Evolutionary conservation across 2,113 vertebrate genomes (phyloP), one percentile per base, ranked within the genome.

Genomic region (Gambusia holbrooki): DNA sequence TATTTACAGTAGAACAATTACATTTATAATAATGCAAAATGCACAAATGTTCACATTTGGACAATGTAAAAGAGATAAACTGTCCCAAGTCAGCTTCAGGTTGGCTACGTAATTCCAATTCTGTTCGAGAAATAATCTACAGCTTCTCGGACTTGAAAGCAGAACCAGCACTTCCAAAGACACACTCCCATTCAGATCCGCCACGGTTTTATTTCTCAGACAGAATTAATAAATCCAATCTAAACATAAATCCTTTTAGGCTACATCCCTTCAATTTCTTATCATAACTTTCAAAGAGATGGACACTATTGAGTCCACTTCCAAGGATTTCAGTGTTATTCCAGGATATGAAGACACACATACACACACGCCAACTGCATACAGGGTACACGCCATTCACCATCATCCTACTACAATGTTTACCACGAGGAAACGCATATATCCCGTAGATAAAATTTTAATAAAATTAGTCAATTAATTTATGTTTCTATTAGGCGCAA

Each of bases 191-290:
- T 32, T 51, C 1, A 64, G 13, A 66, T 45, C 35, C 66, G 32
- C 15, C 60, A 62, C 13, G 62, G 60, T 71, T 61, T 74, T 14
- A 62, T 70, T 63, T 79, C 25, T 73, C 30, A 25, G 1, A 62
- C 27, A 75, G 40, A 65, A 80, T 71, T 80, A 66, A 22, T 10
- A 68, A 22, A 19, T 81, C 33, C 40, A 74, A 64, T 15, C 22
- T 19, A 40, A 33, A 13, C 66, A 17, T 13, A 68, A 67, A 75
- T 73, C 69, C 62, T n/a, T 4, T 35, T 27, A 27, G 27, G 27
- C 27, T 27, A 10, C 32, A 35, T 66, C 66, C 29, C 63, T 48
- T 60, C 14, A 17, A 70, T 61, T 70, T 68, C 13, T 71, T 29
- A 15, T 2, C 14, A 8, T 12, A 25, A 58, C 42, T 45, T 67